Evolutionary conservation across 1,140 invertebrate genomes (phyloP).

Genomic region (Drosophila saltans): DNA sequence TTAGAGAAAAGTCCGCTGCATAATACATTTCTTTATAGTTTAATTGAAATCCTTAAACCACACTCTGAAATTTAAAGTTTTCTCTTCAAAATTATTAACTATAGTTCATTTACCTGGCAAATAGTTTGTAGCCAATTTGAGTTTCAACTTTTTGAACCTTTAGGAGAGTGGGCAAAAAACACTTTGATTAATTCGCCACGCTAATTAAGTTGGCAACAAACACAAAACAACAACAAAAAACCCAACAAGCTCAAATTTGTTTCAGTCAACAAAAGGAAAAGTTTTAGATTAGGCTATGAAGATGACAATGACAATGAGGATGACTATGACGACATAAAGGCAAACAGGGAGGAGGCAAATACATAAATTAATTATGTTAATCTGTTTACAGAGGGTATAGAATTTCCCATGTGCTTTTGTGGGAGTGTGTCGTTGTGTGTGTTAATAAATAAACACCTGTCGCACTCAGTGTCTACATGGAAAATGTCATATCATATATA

Average conservation of each 20-base stretch:
- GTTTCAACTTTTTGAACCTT: background rate
- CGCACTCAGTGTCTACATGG: slow-evolving; percentile 39
- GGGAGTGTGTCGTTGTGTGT: background rate
- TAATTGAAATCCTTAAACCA: too few species aligned
- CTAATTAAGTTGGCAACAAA: slow-evolving; percentile 8
- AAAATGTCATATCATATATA: background rate
- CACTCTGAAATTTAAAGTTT: too few species aligned
- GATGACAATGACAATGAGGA: slow-evolving; percentile 7
- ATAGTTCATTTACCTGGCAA: too few species aligned
- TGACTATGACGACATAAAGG: slow-evolving; percentile 31
- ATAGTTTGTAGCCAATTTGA: background rate
- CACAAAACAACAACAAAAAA: background rate
- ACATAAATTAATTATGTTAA: slow-evolving; percentile 77
- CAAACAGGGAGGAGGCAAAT: slow-evolving; percentile 45
- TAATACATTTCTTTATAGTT: too few species aligned
- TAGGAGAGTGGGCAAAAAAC: background rate
- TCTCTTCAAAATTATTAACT: too few species aligned
- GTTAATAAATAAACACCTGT: slow-evolving; percentile 80
- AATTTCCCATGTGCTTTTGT: slow-evolving; percentile 24
- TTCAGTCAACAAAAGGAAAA: slow-evolving; percentile 27
- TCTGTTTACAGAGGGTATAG: slow-evolving; percentile 62
- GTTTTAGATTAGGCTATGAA: slow-evolving; percentile 46
- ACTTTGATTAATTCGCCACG: background rate
- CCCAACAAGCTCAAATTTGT: background rate
- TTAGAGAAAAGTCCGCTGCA: too few species aligned